A percentile compares a stretch with the other conserved stretches of the same genome.
These are phyloP conservation scores for Petrosia ficiformis DNA, from an alignment of 37 sponge, comb jelly and placozoan genomes.

Conservation along the genomic window DNA sequence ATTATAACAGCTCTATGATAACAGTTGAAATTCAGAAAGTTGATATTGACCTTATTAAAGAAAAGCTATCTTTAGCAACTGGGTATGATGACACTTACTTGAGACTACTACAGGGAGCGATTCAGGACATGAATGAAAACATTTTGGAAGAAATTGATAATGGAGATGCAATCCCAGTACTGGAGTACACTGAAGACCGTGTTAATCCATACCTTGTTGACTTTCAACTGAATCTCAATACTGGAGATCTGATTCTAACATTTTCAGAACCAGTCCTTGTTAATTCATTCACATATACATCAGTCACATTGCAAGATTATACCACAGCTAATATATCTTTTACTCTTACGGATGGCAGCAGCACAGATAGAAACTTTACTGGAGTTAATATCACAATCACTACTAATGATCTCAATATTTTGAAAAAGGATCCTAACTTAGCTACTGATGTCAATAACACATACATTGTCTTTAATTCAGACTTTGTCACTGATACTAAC, in stretches of 20 bases:
- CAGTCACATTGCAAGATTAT: conserved; percentile 37
- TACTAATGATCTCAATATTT: conserved; percentile 50
- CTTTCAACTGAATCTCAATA: conserved; percentile 72
- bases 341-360: conserved; percentile 52
- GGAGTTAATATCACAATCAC: conserved; percentile 58
- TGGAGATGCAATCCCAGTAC: conserved; percentile 43
- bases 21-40: conserved; percentile 29
- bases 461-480: conserved; percentile 34
- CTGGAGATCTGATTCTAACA: conserved; percentile 40
- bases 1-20: conserved; percentile 50
- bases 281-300: conserved; percentile 43
- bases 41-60: conserved; percentile 65
- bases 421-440: conserved; percentile 53
- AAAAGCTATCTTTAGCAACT: conserved; percentile 51
- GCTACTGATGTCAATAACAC: conserved; percentile 44
- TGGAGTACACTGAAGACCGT: conserved; percentile 30
- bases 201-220: conserved; percentile 44
- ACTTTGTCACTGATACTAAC: conserved; percentile 76
- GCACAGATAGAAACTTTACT: conserved; percentile 64
- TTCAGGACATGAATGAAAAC: conserved; percentile 63
- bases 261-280: conserved; percentile 80
- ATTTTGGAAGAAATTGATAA: conserved; percentile 23
- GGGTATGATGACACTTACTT: conserved; percentile 46
- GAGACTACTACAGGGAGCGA: conserved; percentile 15
- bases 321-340: neutral